A percentile compares a stretch with the other conserved stretches of the same genome.
Conservation (phyloP, 2,113 vertebrate genomes). For the Gila orcuttii region DNA sequence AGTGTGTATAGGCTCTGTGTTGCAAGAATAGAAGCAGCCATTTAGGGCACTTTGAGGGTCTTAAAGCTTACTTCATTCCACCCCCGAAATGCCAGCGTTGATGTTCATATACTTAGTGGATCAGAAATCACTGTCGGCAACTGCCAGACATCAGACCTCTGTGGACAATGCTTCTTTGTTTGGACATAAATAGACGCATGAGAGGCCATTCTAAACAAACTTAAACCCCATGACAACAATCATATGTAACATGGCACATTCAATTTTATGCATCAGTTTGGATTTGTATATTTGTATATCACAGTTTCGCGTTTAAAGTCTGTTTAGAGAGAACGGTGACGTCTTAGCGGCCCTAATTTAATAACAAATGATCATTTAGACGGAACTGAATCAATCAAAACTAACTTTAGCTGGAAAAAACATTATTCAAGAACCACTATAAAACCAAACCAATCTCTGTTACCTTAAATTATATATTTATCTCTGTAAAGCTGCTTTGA, state of each 20-base stretch:
- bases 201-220: constrained; percentile 42
- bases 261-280: constrained; percentile 5
- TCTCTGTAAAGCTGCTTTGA: too few species aligned
- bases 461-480: too few species aligned
- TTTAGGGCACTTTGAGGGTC: constrained; percentile 54
- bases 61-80: constrained; percentile 52
- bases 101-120: constrained; percentile 54
- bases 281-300: neutral
- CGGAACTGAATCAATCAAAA: too few species aligned
- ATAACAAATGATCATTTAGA: too few species aligned
- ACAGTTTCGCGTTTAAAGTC: too few species aligned
- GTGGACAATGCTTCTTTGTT: constrained; percentile 52
- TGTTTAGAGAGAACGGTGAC: too few species aligned
- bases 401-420: too few species aligned
- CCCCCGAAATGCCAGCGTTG: constrained; percentile 53
- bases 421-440: too few species aligned
- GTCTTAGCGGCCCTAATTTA: too few species aligned
- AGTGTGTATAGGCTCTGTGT: constrained; percentile 31
- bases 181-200: constrained; percentile 37
- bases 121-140: constrained; percentile 52
- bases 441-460: too few species aligned
- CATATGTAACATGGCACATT: neutral
- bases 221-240: constrained; percentile 34
- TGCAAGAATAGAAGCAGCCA: constrained; percentile 46
- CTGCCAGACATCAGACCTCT: constrained; percentile 45